These are phyloP conservation scores for Scaptodrosophila latifasciaeformis DNA, from an alignment of 2,888 invertebrate genomes.

Conservation along the genomic window DNA sequence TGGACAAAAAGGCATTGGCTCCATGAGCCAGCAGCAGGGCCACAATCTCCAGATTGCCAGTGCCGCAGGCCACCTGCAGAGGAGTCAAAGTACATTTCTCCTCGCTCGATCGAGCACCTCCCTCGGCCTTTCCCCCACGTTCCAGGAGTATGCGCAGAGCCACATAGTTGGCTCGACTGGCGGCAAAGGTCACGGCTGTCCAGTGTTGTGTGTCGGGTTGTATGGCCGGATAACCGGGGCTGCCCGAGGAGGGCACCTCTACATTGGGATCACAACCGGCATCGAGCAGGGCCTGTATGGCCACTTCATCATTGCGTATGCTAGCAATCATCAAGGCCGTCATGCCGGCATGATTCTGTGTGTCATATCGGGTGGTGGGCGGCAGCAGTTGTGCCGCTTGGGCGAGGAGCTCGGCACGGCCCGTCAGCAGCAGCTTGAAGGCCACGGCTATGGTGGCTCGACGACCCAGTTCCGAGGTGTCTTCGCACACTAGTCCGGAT, in stretches of 20 bases:
- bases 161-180: conserved; percentile 77
- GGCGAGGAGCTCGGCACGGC: conserved; percentile 85
- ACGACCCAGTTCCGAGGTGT: conserved; percentile 78
- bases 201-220: conserved; percentile 86
- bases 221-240: conserved; percentile 76
- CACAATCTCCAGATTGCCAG: conserved; percentile 87
- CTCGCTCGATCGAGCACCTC: conserved; percentile 87
- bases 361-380: conserved; percentile 82
- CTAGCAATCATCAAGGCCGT: conserved; percentile 90
- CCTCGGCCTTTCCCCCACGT: conserved; percentile 89
- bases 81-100: conserved; percentile 92
- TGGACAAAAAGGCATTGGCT: conserved; percentile 91
- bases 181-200: conserved; percentile 92
- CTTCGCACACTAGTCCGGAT: conserved; percentile 57
- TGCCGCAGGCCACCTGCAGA: conserved; percentile 89
- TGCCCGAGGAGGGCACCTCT: conserved; percentile 80
- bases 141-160: conserved; percentile 84
- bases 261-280: conserved; percentile 88
- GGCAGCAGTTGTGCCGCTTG: conserved; percentile 86
- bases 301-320: conserved; percentile 85
- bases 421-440: conserved; percentile 87
- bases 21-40: conserved; percentile 87
- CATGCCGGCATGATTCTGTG: conserved; percentile 85
- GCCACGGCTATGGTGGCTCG: conserved; percentile 84
- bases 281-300: conserved; percentile 84